Conservation (phyloP, 2,797 vertebrate genomes). For the Parambassis ranga region DNA sequence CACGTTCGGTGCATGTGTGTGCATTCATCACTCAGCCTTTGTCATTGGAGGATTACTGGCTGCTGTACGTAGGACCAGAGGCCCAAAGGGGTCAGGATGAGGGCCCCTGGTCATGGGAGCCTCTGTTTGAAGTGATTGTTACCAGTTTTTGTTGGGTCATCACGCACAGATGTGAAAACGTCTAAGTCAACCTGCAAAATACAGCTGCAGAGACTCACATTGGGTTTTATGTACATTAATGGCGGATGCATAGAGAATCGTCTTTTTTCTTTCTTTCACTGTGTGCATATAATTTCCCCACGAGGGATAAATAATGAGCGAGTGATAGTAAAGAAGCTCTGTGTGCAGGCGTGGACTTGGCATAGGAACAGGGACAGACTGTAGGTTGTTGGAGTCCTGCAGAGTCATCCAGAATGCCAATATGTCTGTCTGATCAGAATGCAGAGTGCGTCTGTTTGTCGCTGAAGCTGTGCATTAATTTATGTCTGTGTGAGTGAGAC, state of each 20-base stretch:
- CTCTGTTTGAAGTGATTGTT: not conserved
- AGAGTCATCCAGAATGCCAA: slow-evolving; percentile 24
- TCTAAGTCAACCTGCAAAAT: too few relatives aligned
- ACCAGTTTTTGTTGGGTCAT: not conserved
- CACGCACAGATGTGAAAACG: too few relatives aligned
- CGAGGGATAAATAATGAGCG: too few relatives aligned
- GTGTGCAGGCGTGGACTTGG: too few relatives aligned
- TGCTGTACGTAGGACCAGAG: not conserved
- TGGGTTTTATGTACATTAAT: too few relatives aligned
- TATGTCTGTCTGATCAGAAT: slow-evolving; percentile 7
- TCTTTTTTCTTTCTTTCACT: too few relatives aligned
- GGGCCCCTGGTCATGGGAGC: not conserved
- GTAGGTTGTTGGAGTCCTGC: not conserved
- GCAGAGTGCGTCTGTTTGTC: not conserved
- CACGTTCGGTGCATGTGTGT: not conserved
- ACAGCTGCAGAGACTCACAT: not conserved
- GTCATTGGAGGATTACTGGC: not conserved
- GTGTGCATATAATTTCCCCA: too few relatives aligned
- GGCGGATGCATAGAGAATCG: too few relatives aligned
- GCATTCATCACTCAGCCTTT: not conserved
- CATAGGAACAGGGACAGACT: too few relatives aligned
- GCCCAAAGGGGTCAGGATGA: not conserved
- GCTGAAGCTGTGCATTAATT: not conserved
- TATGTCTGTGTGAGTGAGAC: not conserved
- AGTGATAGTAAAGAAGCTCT: too few relatives aligned